Evolutionary conservation across 2,113 vertebrate species (phyloP).

Genomic region (Calidris pygmaea): DNA sequence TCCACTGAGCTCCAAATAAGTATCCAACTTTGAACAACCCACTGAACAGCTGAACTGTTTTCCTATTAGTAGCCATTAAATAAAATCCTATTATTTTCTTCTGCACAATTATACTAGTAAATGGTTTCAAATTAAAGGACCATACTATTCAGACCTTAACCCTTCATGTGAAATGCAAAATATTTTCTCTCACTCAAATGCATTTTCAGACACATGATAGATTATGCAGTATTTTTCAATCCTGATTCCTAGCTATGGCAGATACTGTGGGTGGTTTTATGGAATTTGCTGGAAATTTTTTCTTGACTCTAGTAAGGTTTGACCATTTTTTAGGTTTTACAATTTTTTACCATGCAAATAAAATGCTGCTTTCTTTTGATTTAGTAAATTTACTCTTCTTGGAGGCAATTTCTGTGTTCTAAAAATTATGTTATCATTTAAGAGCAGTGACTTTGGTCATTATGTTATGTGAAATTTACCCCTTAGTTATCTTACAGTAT

Average conservation of each 20-base stretch:
- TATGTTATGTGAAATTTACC: background rate
- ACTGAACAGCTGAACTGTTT: background rate
- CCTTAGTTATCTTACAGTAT: background rate
- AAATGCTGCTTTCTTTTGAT: background rate
- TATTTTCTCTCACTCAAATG: background rate
- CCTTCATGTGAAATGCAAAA: background rate
- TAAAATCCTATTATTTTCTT: background rate
- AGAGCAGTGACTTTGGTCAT: background rate
- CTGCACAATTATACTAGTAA: background rate
- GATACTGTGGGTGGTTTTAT: background rate
- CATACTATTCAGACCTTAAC: constrained; percentile 38
- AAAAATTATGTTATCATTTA: background rate
- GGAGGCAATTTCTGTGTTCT: background rate
- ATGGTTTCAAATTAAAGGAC: constrained; percentile 53
- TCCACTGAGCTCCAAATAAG: background rate
- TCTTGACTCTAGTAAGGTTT: background rate
- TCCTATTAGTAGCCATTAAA: background rate
- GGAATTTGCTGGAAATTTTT: background rate
- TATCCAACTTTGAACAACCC: background rate
- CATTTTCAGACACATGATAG: background rate
- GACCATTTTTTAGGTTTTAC: background rate
- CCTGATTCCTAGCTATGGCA: background rate
- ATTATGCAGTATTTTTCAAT: background rate
- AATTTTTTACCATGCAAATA: background rate
- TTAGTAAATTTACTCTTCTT: background rate